Evolutionary conservation across 2,797 vertebrate species (phyloP).

Genomic region (Propithecus deckenii): DNA sequence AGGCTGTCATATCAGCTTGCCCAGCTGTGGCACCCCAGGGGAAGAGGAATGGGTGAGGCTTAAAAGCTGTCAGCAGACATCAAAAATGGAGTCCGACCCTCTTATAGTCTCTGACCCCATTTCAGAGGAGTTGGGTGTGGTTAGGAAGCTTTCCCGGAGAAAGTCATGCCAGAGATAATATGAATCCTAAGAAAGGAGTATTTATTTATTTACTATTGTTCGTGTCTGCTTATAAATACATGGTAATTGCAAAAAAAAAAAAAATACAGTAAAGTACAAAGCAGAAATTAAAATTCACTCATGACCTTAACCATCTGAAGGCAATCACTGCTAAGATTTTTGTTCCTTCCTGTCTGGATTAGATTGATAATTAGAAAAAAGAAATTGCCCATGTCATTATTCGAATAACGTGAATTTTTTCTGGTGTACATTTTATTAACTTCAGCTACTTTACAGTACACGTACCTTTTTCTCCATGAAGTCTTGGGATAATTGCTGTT

Average conservation of each 20-base stretch:
- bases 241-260: background rate
- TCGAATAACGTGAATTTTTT: background rate
- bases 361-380: background rate
- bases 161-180: background rate
- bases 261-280: background rate
- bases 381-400: background rate
- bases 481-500: background rate
- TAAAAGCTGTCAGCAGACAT: background rate
- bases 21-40: too few species aligned
- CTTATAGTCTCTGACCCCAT: background rate
- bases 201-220: background rate
- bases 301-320: background rate
- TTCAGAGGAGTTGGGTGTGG: background rate
- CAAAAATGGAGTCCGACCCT: background rate
- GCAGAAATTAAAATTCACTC: constrained; percentile 18
- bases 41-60: background rate
- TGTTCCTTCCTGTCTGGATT: background rate
- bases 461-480: background rate
- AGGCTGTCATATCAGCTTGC: background rate
- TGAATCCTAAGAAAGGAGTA: background rate
- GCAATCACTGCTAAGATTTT: background rate
- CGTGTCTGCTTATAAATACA: background rate
- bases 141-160: background rate
- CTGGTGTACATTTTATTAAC: background rate
- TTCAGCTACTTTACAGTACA: background rate